Evolutionary conservation across 2,888 invertebrate species (phyloP), one percentile per base, ranked within the genome.

Genomic region (Microctonus hyperodae): DNA sequence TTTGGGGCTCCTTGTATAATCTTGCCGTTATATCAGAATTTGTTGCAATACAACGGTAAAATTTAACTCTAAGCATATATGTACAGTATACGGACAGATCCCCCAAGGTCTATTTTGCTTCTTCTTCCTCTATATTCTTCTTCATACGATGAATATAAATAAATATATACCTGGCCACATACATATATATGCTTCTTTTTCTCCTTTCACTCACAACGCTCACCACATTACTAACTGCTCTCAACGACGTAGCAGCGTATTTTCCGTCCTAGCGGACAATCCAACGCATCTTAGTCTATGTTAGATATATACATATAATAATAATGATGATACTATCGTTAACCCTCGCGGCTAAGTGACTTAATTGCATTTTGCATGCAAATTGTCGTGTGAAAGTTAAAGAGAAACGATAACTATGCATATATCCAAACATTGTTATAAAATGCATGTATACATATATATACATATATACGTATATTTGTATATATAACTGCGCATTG

Each of bases 311-410:
- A 44, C 44, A 44, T 44, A 44, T 28, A 28, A 5, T 23, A 22
- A 23, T 57, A 48, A 48, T 48, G 44, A 25, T 57, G 28, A 20
- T 16, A 48, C 48, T 63, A 58, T 65, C 71, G 69, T 72, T 74
- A 74, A 74, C 73, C 70, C 71, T 70, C 73, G 72, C 76, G 69
- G 70, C 65, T 5, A 53, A 69, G 35, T n/a, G 16, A 73, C 77
- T 78, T 79, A 79, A 79, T 79, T 79, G 73, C 76, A 68, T 28
- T 74, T 71, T 73, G 68, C 75, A 81, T 79, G 79, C 78, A 80
- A 80, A 81, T 79, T 66, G 25, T 51, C 69, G 70, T 69, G 70
- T 70, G 67, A 69, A 69, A 58, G 37, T 65, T 51, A 13, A 53
- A 35, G 35, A 20, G 31, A 25, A 62, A 31, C 53, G 64, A 60